Evolutionary conservation across 2,113 vertebrate genomes (phyloP).

Genomic region (Rissa tridactyla): DNA sequence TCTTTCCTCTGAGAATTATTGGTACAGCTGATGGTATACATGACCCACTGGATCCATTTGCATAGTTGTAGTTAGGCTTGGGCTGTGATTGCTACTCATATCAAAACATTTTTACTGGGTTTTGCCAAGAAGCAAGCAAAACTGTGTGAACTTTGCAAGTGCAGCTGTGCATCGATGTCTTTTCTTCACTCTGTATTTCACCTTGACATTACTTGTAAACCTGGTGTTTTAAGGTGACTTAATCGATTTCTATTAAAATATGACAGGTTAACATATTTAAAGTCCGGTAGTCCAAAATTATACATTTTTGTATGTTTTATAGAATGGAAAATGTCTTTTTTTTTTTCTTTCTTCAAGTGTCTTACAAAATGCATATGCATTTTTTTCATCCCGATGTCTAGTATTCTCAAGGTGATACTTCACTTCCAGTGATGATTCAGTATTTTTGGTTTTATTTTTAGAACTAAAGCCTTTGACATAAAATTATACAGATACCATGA

Average conservation of each 20-base stretch:
- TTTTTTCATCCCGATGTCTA: neutral
- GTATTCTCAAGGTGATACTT: constrained; percentile 25
- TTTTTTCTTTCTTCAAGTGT: neutral
- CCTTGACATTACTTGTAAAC: neutral
- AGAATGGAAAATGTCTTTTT: neutral
- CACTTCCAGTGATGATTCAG: neutral
- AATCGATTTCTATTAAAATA: neutral
- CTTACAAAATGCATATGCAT: neutral
- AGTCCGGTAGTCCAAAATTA: neutral
- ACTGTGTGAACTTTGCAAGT: neutral
- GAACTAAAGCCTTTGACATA: constrained; percentile 6
- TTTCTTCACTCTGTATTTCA: neutral
- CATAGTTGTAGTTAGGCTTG: neutral
- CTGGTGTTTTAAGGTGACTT: neutral
- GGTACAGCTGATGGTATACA: neutral
- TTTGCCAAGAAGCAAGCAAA: neutral
- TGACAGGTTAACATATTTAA: neutral
- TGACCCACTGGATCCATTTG: neutral
- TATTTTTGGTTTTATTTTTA: constrained; percentile 41
- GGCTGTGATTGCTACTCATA: neutral
- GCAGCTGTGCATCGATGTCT: neutral
- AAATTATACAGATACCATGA: neutral
- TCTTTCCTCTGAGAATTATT: neutral
- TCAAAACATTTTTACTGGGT: neutral
- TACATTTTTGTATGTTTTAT: neutral